Evolutionary conservation across 1,140 invertebrate genomes (phyloP).

Genomic region (Polyergus mexicanus): DNA sequence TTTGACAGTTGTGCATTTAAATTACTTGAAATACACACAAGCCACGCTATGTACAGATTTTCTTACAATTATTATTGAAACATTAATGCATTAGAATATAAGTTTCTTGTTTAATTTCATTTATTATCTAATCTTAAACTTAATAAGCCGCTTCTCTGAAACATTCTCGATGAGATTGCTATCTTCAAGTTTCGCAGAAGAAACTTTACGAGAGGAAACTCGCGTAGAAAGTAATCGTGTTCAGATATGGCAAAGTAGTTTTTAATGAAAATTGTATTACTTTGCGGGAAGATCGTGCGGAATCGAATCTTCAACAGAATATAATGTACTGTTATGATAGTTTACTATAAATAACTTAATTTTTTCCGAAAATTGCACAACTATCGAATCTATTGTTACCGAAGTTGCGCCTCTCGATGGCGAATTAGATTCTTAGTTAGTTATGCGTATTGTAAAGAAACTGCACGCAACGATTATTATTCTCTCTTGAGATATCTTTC

Average conservation of each 20-base stretch:
- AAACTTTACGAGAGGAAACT: not conserved
- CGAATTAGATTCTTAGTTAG: not conserved
- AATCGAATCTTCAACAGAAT: not conserved
- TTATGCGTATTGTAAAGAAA: not conserved
- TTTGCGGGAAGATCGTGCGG: not conserved
- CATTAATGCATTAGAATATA: not conserved
- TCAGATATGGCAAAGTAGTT: not conserved
- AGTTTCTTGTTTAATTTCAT: too few species aligned
- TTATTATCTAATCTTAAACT: not conserved
- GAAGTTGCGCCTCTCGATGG: constrained; percentile 30
- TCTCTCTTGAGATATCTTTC: not conserved
- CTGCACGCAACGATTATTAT: not conserved
- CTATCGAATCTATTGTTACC: not conserved
- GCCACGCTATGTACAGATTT: not conserved
- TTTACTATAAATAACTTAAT: not conserved
- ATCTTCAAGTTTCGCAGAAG: not conserved
- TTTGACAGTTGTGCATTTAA: constrained; percentile 16
- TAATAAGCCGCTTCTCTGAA: not conserved
- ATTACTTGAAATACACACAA: not conserved
- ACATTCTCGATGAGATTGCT: not conserved
- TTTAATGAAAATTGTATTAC: constrained; percentile 41
- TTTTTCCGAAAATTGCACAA: not conserved
- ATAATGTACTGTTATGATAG: not conserved
- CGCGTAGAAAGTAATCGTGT: constrained; percentile 18
- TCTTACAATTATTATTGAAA: not conserved